These are phyloP conservation scores for Cololabis saira DNA, from an alignment of 2,113 vertebrate species.

Conservation along the genomic window DNA sequence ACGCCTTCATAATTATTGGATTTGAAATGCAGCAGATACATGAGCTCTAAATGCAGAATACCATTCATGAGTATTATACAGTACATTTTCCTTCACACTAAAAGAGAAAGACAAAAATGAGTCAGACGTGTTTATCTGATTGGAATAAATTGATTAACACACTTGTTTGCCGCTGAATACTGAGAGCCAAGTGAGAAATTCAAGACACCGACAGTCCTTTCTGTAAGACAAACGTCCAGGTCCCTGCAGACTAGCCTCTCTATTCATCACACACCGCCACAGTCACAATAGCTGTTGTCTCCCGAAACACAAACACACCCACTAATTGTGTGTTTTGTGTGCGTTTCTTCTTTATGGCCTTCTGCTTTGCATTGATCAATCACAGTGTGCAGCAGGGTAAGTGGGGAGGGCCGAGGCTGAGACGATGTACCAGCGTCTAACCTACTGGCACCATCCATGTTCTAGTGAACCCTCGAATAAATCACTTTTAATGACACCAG, in stretches of 20 bases:
- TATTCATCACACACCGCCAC: slow-evolving; percentile 28
- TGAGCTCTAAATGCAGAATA: background rate
- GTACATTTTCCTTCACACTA: background rate
- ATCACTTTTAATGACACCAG: slow-evolving; percentile 61
- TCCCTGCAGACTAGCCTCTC: slow-evolving; percentile 16
- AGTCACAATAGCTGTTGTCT: slow-evolving; percentile 27
- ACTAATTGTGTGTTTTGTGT: slow-evolving; percentile 45
- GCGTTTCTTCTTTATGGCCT: slow-evolving; percentile 18
- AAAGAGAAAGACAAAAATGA: background rate
- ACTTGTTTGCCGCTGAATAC: slow-evolving; percentile 2
- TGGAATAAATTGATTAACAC: slow-evolving; percentile 1
- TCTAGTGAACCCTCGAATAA: slow-evolving; percentile 49
- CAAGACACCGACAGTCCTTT: background rate
- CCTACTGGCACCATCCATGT: slow-evolving; percentile 65
- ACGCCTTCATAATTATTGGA: slow-evolving; percentile 26
- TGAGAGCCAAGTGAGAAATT: slow-evolving; percentile 9
- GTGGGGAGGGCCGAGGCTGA: slow-evolving; percentile 3
- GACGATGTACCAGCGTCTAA: slow-evolving; percentile 47
- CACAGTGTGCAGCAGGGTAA: slow-evolving; percentile 36
- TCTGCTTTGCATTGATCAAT: slow-evolving; percentile 57
- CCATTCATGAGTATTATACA: slow-evolving; percentile 6
- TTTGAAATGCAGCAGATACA: slow-evolving; percentile 17
- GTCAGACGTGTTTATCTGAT: background rate
- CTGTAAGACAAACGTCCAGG: slow-evolving; percentile 22
- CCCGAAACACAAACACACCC: slow-evolving; percentile 28